Evolutionary conservation across 2,797 vertebrate genomes (phyloP), one percentile per base, ranked within the genome.

Genomic region (Malacoraja senta): DNA sequence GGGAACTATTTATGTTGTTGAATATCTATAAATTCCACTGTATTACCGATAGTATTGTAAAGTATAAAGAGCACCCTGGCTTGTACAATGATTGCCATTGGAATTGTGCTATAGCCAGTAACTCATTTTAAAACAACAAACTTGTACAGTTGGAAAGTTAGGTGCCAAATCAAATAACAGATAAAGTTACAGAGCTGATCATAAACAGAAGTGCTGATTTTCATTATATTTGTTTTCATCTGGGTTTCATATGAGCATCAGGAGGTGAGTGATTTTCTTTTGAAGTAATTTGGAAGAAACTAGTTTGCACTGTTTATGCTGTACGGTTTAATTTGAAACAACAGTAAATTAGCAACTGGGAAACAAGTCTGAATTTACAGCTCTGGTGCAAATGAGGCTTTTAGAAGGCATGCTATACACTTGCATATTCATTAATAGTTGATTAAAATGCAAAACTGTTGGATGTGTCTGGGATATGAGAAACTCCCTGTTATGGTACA

Each of bases 311-410:
- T 88, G 83, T 86, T 63, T n/a, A 32, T 88, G 35, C n/a, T 3
- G 15, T 35, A 19, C 19, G 32, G 84, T 88, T 88, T 88, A 68
- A 88, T 88, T 32, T 68, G 84, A 88, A 88, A 68, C 61, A 68
- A 63, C 84, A 68, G 8, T 68, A 68, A 88, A 88, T 88, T 88
- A 68, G 84, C 15, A 63, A 88, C 84, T 88, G 61, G 84, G 84
- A 88, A 78, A 88, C 84, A 21, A 88, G n/a, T 9, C 61, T 88
- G 6, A 63, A 68, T 88, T 35, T 65, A 35, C n/a, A 88, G 61
- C 84, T 88, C 32, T 65, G 61, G 84, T 65, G 61, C 84, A 88
- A 68, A 88, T 88, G 84, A 88, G 61, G 61, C 44, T 65, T 88
- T 88, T 88, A 88, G 61, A 8, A 88, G 84, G 35, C 84, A 63